Evolutionary conservation across 2,113 vertebrate genomes (phyloP).

Genomic region (Prietella phreatophila): DNA sequence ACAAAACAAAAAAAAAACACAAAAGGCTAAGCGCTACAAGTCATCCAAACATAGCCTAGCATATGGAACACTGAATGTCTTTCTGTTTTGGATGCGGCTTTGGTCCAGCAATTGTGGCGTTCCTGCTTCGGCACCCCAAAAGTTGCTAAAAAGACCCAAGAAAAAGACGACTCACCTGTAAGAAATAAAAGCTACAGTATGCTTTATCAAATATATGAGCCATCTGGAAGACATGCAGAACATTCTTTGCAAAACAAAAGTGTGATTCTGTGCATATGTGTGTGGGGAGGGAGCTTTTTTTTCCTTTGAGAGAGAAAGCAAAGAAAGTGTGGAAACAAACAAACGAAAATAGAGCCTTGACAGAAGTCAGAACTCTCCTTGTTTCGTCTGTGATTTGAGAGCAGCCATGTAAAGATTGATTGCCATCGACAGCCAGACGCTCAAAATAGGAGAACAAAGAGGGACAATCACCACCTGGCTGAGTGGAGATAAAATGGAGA

Average conservation of each 20-base stretch:
- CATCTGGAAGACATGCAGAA: conserved; percentile 12
- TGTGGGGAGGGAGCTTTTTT: background rate
- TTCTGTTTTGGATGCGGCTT: background rate
- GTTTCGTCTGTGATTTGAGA: conserved; percentile 55
- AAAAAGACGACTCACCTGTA: conserved; percentile 19
- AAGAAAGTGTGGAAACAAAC: conserved; percentile 40
- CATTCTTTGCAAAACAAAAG: background rate
- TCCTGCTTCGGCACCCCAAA: background rate
- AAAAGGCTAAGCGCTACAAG: background rate
- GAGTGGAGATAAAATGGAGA: conserved; percentile 67
- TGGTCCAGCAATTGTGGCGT: background rate
- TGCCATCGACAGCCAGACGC: conserved; percentile 62
- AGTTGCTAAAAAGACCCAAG: conserved; percentile 12
- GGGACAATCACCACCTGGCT: conserved; percentile 63
- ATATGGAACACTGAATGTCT: background rate
- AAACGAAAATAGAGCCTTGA: conserved; percentile 53
- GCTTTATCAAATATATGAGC: conserved; percentile 31
- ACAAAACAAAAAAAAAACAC: background rate
- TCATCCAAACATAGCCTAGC: background rate
- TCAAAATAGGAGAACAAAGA: conserved; percentile 68
- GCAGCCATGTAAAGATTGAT: conserved; percentile 60
- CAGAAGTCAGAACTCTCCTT: conserved; percentile 57
- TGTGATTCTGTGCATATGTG: conserved; percentile 13
- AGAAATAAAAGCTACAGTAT: conserved; percentile 14
- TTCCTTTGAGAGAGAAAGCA: conserved; percentile 18